Conservation (phyloP, 2,888 invertebrate genomes). For the Cheilosia impressa region DNA sequence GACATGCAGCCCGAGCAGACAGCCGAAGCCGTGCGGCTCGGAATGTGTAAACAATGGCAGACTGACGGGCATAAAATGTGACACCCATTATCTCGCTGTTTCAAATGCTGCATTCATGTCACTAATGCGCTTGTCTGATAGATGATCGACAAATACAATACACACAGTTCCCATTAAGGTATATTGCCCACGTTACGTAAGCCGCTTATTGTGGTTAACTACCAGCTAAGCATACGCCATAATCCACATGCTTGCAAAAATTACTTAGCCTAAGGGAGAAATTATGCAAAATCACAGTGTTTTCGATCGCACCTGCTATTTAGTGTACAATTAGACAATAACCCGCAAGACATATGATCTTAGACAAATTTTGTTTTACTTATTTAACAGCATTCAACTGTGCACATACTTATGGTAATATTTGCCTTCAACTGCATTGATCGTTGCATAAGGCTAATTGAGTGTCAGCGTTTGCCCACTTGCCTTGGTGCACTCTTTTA, state of each 20-base stretch:
- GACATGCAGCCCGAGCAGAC: too few species aligned
- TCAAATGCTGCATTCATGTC: slow-evolving; percentile 2
- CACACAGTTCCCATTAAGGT: too few species aligned
- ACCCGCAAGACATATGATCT: slow-evolving; percentile 14
- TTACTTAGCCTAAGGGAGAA: slow-evolving; percentile 16
- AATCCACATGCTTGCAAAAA: slow-evolving; percentile 4
- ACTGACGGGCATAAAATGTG: slow-evolving; percentile 4
- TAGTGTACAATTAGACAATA: slow-evolving; percentile 22
- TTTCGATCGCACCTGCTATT: slow-evolving; percentile 13
- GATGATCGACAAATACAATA: neutral
- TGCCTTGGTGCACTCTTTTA: slow-evolving; percentile 32
- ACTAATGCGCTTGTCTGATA: neutral
- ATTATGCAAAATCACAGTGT: slow-evolving; percentile 36
- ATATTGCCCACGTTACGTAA: slow-evolving; percentile 3
- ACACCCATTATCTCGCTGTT: neutral
- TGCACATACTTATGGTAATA: slow-evolving; percentile 46
- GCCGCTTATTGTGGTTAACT: slow-evolving; percentile 15
- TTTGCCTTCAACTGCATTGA: slow-evolving; percentile 63
- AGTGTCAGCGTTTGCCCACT: neutral
- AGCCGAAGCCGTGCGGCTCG: too few species aligned
- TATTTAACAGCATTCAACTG: slow-evolving; percentile 36
- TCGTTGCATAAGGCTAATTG: slow-evolving; percentile 56
- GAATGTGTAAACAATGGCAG: neutral
- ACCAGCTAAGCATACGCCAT: neutral
- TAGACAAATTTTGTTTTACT: slow-evolving; percentile 30